Base-by-base conservation (phyloP, 2,888 invertebrate genomes). In the Iselma pallidipennis region DNA sequence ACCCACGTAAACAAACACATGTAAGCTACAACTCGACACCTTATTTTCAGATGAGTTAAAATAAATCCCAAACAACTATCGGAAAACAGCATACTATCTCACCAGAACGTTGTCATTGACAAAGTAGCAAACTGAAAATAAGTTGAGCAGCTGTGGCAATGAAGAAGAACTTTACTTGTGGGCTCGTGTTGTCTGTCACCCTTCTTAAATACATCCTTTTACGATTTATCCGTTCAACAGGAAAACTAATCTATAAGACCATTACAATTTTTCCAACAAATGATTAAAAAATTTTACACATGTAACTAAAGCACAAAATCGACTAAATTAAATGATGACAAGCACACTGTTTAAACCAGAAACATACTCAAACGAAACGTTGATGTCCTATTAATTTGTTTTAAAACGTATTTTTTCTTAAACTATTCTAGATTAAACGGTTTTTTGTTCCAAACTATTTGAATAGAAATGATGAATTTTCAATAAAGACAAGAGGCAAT, bases 1-100 rank as follows among this genome's bases (percentile, higher is more conserved):
- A 73, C 74, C 75, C 73, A 74, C 76, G 74, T 76, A 76, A 78
- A 78, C 76, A 78, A 78, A 79, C 80, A 80, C 71, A 71, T 79
- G 79, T 80, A 80, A 78, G 75, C 73, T 76, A 77, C 76, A 77
- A 77, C 72, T 78, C 78, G 78, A 78, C 78, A 79, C 78, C 78
- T 79, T 75, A 72, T 76, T 78, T 78, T 75, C 71, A 74, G 76
- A 75, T 74, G 73, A 71, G 72, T 75, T 71, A 70, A 78, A 76
- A 76, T 77, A 78, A 77, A 77, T 77, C 76, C 74, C 59, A 29
- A 42, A 45, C 37, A 69, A 67, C 67, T 71, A 73, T 72, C 73
- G 74, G 71, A 73, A 72, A 74, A 76, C 74, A 70, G 68, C 69
- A 70, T 68, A 69, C 75, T 77, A 78, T 78, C 78, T 74, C 74